Conservation (phyloP, 2,888 invertebrate species). For the Trichopria drosophilae region DNA sequence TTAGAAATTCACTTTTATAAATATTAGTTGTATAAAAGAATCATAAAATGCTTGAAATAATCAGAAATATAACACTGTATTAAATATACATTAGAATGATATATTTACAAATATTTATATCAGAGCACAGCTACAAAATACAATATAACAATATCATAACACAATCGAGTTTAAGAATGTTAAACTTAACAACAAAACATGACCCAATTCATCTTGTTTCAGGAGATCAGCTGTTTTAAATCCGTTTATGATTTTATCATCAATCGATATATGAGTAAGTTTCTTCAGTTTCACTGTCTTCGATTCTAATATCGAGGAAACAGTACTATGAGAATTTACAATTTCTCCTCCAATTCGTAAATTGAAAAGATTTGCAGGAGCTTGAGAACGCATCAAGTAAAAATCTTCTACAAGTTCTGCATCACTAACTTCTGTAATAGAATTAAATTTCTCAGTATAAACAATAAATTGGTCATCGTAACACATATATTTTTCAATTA, state of each 20-base stretch:
- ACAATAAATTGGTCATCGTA: too few species aligned
- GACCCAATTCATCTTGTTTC: slow-evolving; percentile 18
- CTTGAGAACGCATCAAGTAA: slow-evolving; percentile 5
- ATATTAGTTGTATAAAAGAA: too few species aligned
- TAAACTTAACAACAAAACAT: slow-evolving; percentile 10
- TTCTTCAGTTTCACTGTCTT: slow-evolving; percentile 9
- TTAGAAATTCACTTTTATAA: too few species aligned
- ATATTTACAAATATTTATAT: too few species aligned
- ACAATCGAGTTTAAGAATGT: slow-evolving; percentile 18
- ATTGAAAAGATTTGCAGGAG: slow-evolving; percentile 12
- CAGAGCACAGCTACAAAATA: too few species aligned
- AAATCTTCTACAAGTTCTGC: not conserved
- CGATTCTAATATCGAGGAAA: slow-evolving; percentile 10
- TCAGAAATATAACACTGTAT: too few species aligned
- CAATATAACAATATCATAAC: too few species aligned
- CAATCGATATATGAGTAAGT: not conserved
- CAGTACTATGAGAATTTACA: slow-evolving; percentile 8
- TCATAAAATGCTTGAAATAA: too few species aligned
- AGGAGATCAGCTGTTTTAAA: slow-evolving; percentile 1
- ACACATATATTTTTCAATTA: too few species aligned
- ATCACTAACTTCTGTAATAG: too few species aligned
- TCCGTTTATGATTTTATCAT: not conserved
- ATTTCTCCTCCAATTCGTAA: slow-evolving; percentile 15
- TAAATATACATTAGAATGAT: too few species aligned
- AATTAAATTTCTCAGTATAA: too few species aligned